These are phyloP conservation scores for Acheta domesticus DNA, from an alignment of 2,888 invertebrate genomes.

Conservation along the genomic window DNA sequence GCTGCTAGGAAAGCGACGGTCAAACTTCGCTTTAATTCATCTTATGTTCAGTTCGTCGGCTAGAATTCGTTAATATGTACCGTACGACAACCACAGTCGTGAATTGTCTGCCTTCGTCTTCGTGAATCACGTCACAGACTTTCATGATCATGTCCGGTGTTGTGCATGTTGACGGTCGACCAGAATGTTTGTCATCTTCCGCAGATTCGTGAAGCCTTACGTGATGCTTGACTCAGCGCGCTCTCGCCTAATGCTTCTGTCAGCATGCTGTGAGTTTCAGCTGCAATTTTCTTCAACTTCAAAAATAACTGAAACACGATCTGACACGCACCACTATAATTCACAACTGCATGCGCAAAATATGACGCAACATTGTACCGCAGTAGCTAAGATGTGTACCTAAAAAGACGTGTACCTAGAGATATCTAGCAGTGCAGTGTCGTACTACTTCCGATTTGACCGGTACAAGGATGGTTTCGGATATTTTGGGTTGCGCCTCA, in stretches of 20 bases:
- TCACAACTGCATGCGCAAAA: too few relatives aligned
- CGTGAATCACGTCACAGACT: background rate
- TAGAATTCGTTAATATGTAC: background rate
- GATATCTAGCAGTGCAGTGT: too few relatives aligned
- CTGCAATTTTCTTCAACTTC: background rate
- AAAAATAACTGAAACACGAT: background rate
- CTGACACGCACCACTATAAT: too few relatives aligned
- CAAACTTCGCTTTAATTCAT: background rate
- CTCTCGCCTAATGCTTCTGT: background rate
- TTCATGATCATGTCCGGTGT: background rate
- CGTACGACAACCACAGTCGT: background rate
- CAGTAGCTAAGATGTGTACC: too few relatives aligned
- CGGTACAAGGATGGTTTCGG: too few relatives aligned
- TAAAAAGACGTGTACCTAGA: too few relatives aligned
- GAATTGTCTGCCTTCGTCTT: conserved; percentile 21
- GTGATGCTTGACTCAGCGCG: background rate
- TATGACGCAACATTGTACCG: too few relatives aligned
- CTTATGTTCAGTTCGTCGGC: background rate
- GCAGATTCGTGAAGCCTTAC: background rate
- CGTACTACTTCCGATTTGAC: too few relatives aligned
- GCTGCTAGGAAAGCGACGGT: background rate
- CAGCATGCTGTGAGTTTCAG: background rate
- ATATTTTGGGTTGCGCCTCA: too few relatives aligned
- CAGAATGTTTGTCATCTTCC: conserved; percentile 19
- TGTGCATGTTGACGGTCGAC: conserved; percentile 22